These are phyloP conservation scores for Mythimna ferrago DNA, from an alignment of 2,888 invertebrate species.

Conservation along the genomic window DNA sequence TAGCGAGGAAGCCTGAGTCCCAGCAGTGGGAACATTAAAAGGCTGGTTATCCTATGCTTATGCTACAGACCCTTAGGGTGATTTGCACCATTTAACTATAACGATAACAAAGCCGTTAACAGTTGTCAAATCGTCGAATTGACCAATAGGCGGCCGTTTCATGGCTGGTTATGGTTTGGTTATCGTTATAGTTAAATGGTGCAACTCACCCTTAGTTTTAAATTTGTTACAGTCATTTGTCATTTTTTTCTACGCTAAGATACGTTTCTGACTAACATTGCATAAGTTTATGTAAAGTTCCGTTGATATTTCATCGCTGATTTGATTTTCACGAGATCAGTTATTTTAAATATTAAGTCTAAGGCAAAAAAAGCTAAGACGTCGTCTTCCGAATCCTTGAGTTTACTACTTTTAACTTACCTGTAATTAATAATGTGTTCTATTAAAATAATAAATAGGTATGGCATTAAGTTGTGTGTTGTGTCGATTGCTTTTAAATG, in stretches of 20 bases:
- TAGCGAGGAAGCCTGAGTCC: no score
- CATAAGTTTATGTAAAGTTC: conserved; percentile 3
- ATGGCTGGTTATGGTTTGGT: no score
- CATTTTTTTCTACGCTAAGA: no score
- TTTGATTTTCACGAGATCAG: not conserved
- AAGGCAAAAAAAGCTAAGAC: not conserved
- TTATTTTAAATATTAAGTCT: not conserved
- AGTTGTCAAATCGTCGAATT: no score
- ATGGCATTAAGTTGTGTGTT: not conserved
- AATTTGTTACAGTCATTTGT: not conserved
- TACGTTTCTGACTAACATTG: conserved; percentile 17
- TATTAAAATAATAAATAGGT: conserved; percentile 1
- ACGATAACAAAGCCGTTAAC: no score
- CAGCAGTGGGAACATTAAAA: no score
- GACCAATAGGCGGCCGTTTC: no score
- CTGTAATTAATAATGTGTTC: not conserved
- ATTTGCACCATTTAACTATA: no score
- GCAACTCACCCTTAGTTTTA: no score
- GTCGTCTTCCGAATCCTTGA: conserved; percentile 18
- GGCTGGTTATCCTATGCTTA: no score
- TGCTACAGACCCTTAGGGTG: no score
- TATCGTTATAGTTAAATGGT: no score
- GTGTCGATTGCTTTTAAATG: conserved; percentile 52
- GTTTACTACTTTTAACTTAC: not conserved
- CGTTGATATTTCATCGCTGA: conserved; percentile 29